Conservation (phyloP, 2,797 vertebrate species). For the Enteromius thamalakanensis region DNA sequence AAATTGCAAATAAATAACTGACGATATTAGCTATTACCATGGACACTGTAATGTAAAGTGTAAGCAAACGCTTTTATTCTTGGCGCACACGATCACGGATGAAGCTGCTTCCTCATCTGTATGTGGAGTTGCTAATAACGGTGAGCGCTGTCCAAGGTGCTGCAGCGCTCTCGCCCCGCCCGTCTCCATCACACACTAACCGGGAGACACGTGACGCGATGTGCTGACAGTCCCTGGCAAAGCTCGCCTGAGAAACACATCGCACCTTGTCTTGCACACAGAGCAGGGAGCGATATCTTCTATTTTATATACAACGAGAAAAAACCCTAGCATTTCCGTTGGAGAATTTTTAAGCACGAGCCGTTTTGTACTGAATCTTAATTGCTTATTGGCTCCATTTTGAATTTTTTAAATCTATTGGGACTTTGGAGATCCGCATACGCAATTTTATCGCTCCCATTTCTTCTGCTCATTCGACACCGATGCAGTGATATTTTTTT, state of each 20-base stretch:
- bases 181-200: slow-evolving; percentile 63
- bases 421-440: slow-evolving; percentile 60
- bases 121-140: slow-evolving; percentile 44
- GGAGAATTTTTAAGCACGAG: neutral
- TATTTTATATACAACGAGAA: slow-evolving; percentile 14
- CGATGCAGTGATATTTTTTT: slow-evolving; percentile 58
- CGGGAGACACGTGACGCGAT: slow-evolving; percentile 64
- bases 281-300: slow-evolving; percentile 50
- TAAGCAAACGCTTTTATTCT: neutral
- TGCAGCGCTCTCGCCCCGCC: slow-evolving; percentile 75
- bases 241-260: slow-evolving; percentile 59
- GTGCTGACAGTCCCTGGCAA: slow-evolving; percentile 65
- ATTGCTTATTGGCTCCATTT: slow-evolving; percentile 27
- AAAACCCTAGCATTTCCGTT: neutral
- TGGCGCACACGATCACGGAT: neutral
- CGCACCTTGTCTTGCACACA: slow-evolving; percentile 58
- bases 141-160: slow-evolving; percentile 75
- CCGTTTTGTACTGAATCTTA: slow-evolving; percentile 22
- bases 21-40: neutral
- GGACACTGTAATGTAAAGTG: neutral
- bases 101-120: slow-evolving; percentile 26
- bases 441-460: slow-evolving; percentile 45
- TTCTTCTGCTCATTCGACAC: slow-evolving; percentile 37
- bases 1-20: neutral
- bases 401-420: slow-evolving; percentile 25